Percentiles rank a stretch among this genome's conserved stretches.
Evolutionary conservation across 2,888 invertebrate genomes (phyloP).

Genomic region (Drosophila nr. perissopoda): DNA sequence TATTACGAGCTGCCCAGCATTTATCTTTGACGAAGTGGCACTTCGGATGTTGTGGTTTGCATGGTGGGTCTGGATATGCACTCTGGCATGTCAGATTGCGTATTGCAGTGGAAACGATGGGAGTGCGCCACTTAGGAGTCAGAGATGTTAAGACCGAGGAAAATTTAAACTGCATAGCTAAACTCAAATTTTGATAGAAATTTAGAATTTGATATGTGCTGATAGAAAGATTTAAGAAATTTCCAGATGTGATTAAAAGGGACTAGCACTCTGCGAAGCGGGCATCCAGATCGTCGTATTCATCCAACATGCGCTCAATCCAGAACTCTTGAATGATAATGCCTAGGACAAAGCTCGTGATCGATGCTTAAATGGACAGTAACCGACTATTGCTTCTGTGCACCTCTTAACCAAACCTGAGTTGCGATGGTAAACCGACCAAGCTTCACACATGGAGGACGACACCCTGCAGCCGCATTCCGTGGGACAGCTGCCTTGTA

Average conservation of each 20-base stretch:
- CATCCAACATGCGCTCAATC: neutral
- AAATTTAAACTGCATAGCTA: constrained; percentile 1
- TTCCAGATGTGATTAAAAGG: neutral
- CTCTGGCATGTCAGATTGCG: constrained; percentile 1
- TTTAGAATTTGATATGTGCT: constrained; percentile 16
- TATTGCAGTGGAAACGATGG: neutral
- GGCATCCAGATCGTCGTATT: neutral
- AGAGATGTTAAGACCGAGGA: constrained; percentile 2
- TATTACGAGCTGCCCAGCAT: constrained; percentile 18
- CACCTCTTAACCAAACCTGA: constrained; percentile 11
- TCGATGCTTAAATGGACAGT: constrained; percentile 33
- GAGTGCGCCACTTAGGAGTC: neutral
- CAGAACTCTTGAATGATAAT: neutral
- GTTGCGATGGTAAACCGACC: constrained; percentile 26
- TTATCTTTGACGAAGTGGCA: constrained; percentile 22
- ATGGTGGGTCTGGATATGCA: constrained; percentile 13
- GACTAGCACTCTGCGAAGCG: neutral
- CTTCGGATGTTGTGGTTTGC: constrained; percentile 9
- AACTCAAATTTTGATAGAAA: constrained; percentile 21
- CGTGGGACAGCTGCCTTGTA: constrained; percentile 20
- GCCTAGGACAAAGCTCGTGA: constrained; percentile 5
- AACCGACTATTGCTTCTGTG: constrained; percentile 22
- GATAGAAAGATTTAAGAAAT: neutral
- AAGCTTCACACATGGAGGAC: constrained; percentile 47
- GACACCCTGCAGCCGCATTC: constrained; percentile 48